Evolutionary conservation across 2,113 vertebrate genomes (phyloP).

Genomic region (Sphaerodactylus townsendi): DNA sequence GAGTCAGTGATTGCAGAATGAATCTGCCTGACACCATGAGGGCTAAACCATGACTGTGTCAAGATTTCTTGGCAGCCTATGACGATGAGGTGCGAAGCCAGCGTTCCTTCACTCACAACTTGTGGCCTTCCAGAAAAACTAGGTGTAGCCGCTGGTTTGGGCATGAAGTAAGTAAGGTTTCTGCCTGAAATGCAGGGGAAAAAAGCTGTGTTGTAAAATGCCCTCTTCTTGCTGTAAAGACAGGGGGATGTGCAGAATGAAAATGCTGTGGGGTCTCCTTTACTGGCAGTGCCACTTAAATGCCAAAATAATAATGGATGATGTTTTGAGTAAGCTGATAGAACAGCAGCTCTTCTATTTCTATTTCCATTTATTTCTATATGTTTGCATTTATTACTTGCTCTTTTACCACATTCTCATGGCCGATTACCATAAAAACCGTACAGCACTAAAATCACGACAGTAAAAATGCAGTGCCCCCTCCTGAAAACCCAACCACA

Average conservation of each 20-base stretch:
- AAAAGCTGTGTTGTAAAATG: background rate
- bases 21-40: too few relatives aligned
- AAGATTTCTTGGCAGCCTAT: background rate
- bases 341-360: too few relatives aligned
- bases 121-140: background rate
- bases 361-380: too few relatives aligned
- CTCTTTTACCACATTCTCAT: too few relatives aligned
- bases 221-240: background rate
- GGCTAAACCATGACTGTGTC: background rate
- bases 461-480: too few relatives aligned
- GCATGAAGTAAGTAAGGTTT: too few relatives aligned
- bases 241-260: background rate
- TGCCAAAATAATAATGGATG: background rate
- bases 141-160: background rate
- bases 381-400: too few relatives aligned
- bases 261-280: background rate
- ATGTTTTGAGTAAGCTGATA: too few relatives aligned
- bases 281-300: background rate
- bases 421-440: too few relatives aligned
- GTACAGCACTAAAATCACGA: too few relatives aligned
- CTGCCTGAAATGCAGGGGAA: background rate
- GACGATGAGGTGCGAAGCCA: background rate
- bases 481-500: too few relatives aligned
- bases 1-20: background rate
- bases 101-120: background rate